Conservation (phyloP, 1,140 invertebrate genomes). For the Drosophila burlai region DNA sequence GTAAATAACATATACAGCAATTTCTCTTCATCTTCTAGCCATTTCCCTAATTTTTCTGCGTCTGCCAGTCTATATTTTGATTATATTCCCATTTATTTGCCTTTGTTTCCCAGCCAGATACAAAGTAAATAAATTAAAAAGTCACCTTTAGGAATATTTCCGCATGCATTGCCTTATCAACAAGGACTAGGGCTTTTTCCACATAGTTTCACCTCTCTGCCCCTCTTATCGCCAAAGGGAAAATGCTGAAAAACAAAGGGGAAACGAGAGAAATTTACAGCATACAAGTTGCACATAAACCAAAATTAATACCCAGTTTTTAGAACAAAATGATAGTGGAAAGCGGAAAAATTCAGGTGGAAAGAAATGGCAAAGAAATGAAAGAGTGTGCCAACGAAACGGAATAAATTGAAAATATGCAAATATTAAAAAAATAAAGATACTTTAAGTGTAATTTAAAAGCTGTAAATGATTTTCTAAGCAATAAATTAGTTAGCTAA, state of each 20-base stretch:
- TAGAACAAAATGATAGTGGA: slow-evolving; percentile 4
- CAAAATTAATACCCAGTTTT: slow-evolving; percentile 70
- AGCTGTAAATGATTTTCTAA: too few species aligned
- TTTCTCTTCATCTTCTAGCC: too few species aligned
- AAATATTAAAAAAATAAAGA: background rate
- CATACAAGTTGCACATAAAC: slow-evolving; percentile 75
- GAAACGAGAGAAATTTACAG: slow-evolving; percentile 47
- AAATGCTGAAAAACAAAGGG: slow-evolving; percentile 39
- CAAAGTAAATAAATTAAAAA: slow-evolving; percentile 57
- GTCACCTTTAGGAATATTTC: slow-evolving; percentile 44
- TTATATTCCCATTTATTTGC: slow-evolving; percentile 1
- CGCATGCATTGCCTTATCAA: slow-evolving; percentile 53
- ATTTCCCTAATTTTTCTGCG: background rate
- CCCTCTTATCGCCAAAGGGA: slow-evolving; percentile 47
- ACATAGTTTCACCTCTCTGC: background rate
- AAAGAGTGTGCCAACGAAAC: background rate
- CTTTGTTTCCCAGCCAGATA: slow-evolving; percentile 22
- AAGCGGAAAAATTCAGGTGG: background rate
- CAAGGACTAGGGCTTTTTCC: slow-evolving; percentile 11
- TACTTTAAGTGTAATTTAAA: too few species aligned
- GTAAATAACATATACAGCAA: background rate
- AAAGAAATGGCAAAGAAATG: slow-evolving; percentile 35
- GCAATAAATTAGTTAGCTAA: too few species aligned
- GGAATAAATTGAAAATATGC: background rate
- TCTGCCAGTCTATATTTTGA: background rate